Conservation (phyloP, 2,888 invertebrate genomes). For the Baronia brevicornis region DNA sequence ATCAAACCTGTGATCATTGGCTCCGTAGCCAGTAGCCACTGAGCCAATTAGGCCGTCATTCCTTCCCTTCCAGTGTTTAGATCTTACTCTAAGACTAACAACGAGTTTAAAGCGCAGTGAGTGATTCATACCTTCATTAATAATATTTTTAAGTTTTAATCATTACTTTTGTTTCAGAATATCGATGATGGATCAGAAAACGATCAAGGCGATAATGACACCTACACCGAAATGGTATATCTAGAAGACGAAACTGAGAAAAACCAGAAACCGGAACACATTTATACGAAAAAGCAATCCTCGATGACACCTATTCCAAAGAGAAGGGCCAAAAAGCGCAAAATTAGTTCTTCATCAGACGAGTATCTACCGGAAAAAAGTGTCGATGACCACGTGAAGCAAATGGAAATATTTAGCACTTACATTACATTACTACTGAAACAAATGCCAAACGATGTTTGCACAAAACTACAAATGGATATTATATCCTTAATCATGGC, state of each 20-base stretch:
- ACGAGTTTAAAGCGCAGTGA: no score
- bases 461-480: slow-evolving; percentile 42
- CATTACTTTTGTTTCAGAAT: slow-evolving; percentile 9
- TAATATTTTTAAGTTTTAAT: no score
- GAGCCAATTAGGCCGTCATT: no score
- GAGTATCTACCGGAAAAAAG: neutral
- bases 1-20: no score
- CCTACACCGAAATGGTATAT: slow-evolving; percentile 20
- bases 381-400: slow-evolving; percentile 23
- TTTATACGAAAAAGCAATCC: no score
- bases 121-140: no score
- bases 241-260: slow-evolving; percentile 16
- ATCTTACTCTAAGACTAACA: no score
- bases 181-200: slow-evolving; percentile 13
- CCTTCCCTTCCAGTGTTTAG: no score
- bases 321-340: slow-evolving; percentile 5
- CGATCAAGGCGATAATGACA: slow-evolving; percentile 12
- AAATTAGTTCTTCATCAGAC: neutral
- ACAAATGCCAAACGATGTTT: slow-evolving; percentile 32
- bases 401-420: slow-evolving; percentile 37
- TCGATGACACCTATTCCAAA: neutral
- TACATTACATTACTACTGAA: slow-evolving; percentile 41
- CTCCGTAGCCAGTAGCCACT: no score
- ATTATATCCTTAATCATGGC: slow-evolving; percentile 45
- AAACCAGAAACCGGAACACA: neutral